phyloP scores from a whole-genome alignment of 2,888 invertebrate genomes.

The Belgica antarctica region DNA sequence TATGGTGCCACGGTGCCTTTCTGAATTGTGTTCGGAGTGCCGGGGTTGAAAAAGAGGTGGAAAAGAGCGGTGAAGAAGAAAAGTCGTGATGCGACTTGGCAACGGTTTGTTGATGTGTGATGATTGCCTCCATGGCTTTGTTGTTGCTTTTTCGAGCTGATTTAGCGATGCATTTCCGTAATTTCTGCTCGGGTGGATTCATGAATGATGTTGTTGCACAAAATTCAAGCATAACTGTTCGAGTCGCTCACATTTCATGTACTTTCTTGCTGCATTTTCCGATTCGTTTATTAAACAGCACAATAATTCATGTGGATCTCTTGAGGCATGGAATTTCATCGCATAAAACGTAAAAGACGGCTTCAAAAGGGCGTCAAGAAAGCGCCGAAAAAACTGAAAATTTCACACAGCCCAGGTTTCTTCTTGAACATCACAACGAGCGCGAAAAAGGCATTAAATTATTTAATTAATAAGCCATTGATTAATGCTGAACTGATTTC shows the following conservation, averaged over 20 bases:
- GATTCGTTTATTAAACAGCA: constrained; percentile 16
- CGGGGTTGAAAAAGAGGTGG: constrained; percentile 24
- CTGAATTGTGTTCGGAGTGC: not conserved
- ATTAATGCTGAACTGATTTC: constrained; percentile 20
- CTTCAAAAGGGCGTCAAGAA: constrained; percentile 10
- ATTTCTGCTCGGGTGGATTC: not conserved
- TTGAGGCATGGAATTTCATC: constrained; percentile 17
- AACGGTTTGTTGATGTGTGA: constrained; percentile 34
- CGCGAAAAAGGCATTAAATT: not conserved
- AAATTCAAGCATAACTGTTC: not conserved
- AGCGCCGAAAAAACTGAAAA: constrained; percentile 12
- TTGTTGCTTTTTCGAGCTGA: not conserved
- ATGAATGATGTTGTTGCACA: not conserved
- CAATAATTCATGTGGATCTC: constrained; percentile 2
- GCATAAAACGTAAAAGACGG: not conserved
- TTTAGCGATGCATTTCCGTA: constrained; percentile 19
- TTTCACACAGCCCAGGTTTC: not conserved
- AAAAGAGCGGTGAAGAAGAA: not conserved
- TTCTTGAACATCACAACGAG: not conserved
- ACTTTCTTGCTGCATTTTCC: constrained; percentile 8
- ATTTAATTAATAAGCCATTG: constrained; percentile 37
- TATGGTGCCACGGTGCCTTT: constrained; percentile 29
- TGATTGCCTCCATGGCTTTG: constrained; percentile 23
- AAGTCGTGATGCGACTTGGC: constrained; percentile 23
- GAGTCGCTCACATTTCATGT: not conserved